Base-by-base conservation (phyloP, 1,140 invertebrate genomes). In the Drosophila elegans region DNA sequence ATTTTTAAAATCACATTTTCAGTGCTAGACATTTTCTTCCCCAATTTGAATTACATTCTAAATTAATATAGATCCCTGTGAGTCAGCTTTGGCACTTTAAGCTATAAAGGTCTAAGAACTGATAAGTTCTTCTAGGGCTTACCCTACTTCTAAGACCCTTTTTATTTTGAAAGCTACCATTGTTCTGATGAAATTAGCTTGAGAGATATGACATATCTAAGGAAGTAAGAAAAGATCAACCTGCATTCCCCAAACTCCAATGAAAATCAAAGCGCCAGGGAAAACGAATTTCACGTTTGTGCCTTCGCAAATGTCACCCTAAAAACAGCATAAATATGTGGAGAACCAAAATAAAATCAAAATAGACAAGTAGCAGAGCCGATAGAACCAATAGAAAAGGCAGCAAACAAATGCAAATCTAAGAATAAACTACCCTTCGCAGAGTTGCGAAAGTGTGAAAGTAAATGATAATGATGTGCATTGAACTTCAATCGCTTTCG, bases 391-490 rank as follows among this genome's bases (percentile, higher is more conserved):
- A 60, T 61, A 66, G 55, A 60, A 67, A 60, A 61, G 13, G 48
- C 52, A 80, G 64, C 64, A 81, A 78, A 78, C 67, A 76, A 81
- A 75, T 39, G 61, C 42, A 71, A 55, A 59, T 39, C 86, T 90
- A 90, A 90, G 83, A 86, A 90, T 90, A 90, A 85, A 80, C 80
- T 76, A 80, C 79, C 72, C 86, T 90, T 90, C 78, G 78, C 49
- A 69, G 51, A 71, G 67, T 80, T 67, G 46, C 46, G 57, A 80
- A 73, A 52, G 57, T 55, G 49, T 57, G 69, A 64, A 73, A 80
- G 72, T 60, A 55, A 82, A 81, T 85, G 81, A 89, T 89, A 91
- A 86, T 91, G 89, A 78, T 91, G 90, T 91, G 84, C 90, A 91
- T 91, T 91, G 90, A 91, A 91, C 90, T 91, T 91, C 90, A 91